A percentile compares a stretch with the other conserved stretches of the same genome.
These are phyloP conservation scores for Dasysyrphus tricinctus DNA, from an alignment of 2,888 invertebrate species.

Conservation along the genomic window DNA sequence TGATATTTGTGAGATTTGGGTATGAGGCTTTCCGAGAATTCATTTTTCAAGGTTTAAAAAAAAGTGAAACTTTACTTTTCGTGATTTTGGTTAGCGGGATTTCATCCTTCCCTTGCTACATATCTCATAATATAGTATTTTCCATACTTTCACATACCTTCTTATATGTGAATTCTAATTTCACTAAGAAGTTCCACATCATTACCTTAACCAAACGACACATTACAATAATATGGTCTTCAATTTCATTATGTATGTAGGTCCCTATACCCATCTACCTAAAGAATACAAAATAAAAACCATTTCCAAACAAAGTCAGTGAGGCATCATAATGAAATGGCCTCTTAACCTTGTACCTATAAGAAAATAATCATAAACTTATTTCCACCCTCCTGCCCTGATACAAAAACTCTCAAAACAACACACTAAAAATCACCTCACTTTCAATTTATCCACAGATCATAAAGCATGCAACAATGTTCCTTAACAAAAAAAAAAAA, in stretches of 20 bases:
- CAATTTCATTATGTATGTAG: constrained; percentile 12
- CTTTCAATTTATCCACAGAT: constrained; percentile 38
- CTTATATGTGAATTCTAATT: background rate
- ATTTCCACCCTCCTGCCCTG: background rate
- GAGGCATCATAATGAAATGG: constrained; percentile 28
- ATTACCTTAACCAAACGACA: background rate
- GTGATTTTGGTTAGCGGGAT: too few species aligned
- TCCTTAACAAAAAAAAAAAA: background rate
- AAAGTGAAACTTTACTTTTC: too few species aligned
- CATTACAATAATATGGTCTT: constrained; percentile 2
- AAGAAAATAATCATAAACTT: constrained; percentile 24
- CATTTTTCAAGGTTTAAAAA: too few species aligned
- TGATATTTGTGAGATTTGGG: too few species aligned
- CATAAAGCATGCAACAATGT: constrained; percentile 42
- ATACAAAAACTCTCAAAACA: background rate
- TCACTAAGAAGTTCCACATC: background rate
- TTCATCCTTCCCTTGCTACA: too few species aligned
- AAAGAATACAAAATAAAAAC: background rate
- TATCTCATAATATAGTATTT: too few species aligned
- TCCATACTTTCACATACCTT: too few species aligned
- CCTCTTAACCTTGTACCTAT: background rate
- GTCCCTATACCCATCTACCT: background rate
- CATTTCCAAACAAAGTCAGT: constrained; percentile 11
- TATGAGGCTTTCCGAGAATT: too few species aligned
- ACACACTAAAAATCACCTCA: constrained; percentile 47